Base-by-base conservation (phyloP, 2,113 vertebrate genomes). In the Scomber colias region DNA sequence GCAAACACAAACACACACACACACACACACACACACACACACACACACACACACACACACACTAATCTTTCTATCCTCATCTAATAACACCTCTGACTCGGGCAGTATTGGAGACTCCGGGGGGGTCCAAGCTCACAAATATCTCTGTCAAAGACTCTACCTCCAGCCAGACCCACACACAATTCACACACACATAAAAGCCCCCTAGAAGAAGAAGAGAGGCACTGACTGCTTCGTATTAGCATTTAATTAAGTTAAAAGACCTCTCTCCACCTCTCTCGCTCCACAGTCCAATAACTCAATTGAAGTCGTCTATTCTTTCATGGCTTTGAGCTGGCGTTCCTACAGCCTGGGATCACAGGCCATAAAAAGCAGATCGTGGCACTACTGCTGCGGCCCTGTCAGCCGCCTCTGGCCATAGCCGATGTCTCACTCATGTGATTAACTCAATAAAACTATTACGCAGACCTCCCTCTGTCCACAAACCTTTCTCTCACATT, bases 211-310 rank as follows among this genome's bases (percentile, higher is more conserved):
- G 74, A 88, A 90, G 89, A 83, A 84, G 84, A 75, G 74, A 67
- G 66, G 84, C 75, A 44, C 76, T 74, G 92, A 93, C 94, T 95
- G 95, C 94, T 95, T 95, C 85, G 61, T 89, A 94, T 95, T 95
- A 95, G 92, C 72, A 64, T 93, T 91, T 94, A 94, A 95, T 95
- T 87, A 91, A 92, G 92, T 95, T 95, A 94, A 90, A 92, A 81
- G 66, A 53, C 7, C 70, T 87, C 71, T 81, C 77, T 51, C 70
- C 78, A 73, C 74, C 77, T 75, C 68, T 64, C 71, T 74, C 53
- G 55, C 67, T 76, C 82, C 11, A 7, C 81, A 70, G 84, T 69
- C 70, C 87, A 92, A 85, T 85, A 92, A 90, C 83, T 90, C 91
- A 90, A 88, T 87, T 93, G 91, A 93, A 93, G 91, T 83, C 82